Base-by-base conservation (phyloP, 2,113 vertebrate species). In the Cacatua alba region DNA sequence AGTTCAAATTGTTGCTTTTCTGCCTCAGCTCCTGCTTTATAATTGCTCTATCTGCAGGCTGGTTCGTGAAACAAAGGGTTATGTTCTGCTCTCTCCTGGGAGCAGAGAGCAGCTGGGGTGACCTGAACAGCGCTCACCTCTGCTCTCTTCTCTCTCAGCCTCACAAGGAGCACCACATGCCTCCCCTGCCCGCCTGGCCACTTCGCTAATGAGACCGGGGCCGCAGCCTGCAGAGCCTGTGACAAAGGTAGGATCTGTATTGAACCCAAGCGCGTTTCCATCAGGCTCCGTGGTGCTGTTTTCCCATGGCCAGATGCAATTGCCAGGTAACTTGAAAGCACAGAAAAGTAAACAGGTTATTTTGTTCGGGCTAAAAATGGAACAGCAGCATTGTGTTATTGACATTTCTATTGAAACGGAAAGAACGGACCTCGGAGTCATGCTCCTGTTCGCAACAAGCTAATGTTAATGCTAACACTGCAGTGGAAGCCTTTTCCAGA, bases 161-260 rank as follows among this genome's bases (percentile, higher is more conserved):
- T 96, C 65, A 97, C 97, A 2, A 93, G 98, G 72, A 99, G 98
- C 82, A 95, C 96, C 0, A 3, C 84, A 4, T 99, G 99, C 87
- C 96, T 95, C 15, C 92, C 98, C 31, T 99, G 99, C 91, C 97
- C 53, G 5, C 60, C 97, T 28, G 99, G 99, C 65, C 96, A 95
- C 68, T 98, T 98, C 82, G 96, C 96, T 60, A 98, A 99, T 28
- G 94, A 96, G 74, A 96, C 97, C 2, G 98, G 98, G 44, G 97
- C 95, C 37, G 88, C 96, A 35, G 95, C 82, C 70, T 99, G 99
- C 96, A 85, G 60, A 51, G 96, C 92, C 5, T 99, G 99, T 74
- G 88, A 96, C 55, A 94, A 86, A 98, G 99, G 99, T 99, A 92
- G 25, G 86, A 33, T 70, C 60, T 17, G 41, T 35, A 1, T 26